Conservation (phyloP, 37 sponge, comb jelly and placozoan species). For the Eunapius fragilis region DNA sequence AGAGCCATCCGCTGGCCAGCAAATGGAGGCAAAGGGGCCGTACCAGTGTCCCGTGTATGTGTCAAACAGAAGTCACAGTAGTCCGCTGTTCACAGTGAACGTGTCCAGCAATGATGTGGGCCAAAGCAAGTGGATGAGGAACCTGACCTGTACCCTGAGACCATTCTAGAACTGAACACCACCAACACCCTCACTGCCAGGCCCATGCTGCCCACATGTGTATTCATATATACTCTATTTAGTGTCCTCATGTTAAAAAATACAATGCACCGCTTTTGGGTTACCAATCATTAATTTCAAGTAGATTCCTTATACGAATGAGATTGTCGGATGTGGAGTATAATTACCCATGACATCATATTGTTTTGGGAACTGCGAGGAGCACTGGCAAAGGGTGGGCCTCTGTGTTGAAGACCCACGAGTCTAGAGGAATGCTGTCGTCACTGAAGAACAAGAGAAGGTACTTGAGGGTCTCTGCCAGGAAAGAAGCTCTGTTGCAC, state of each 20-base stretch:
- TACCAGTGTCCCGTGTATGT: conserved; percentile 62
- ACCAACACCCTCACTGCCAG: too few species aligned
- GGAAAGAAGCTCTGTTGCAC: conserved; percentile 94
- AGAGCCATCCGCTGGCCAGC: background rate
- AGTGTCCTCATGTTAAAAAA: too few species aligned
- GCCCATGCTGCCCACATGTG: too few species aligned
- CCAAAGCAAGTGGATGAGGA: conserved; percentile 67
- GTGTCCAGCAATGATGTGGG: conserved; percentile 57
- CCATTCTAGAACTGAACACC: conserved; percentile 46
- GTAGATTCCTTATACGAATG: background rate
- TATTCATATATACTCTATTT: too few species aligned
- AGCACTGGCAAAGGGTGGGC: conserved; percentile 94
- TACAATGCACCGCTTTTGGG: background rate
- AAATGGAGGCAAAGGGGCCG: conserved; percentile 45
- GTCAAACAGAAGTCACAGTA: conserved; percentile 1
- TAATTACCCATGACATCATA: background rate
- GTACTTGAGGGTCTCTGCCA: conserved; percentile 96
- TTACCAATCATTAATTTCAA: background rate
- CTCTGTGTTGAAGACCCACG: conserved; percentile 95
- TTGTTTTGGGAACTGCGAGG: conserved; percentile 34
- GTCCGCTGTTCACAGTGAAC: conserved; percentile 41
- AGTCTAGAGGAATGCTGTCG: conserved; percentile 66
- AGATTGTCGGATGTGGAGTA: background rate
- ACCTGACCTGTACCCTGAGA: conserved; percentile 53
- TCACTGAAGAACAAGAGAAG: conserved; percentile 84